phyloP scores from a whole-genome alignment of 2,113 vertebrate species.

The Rafetus swinhoei region DNA sequence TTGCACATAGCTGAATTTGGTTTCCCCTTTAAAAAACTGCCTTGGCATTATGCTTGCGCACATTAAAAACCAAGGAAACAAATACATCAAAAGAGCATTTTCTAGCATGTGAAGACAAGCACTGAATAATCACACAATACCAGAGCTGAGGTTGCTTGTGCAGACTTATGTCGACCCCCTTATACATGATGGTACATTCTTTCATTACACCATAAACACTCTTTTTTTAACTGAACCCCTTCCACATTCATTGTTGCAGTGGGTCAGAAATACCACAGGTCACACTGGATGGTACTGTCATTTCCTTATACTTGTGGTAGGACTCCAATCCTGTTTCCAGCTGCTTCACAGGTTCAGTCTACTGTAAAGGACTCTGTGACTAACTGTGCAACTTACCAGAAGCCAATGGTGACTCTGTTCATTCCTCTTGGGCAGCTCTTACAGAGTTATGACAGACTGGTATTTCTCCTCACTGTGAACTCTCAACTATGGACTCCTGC shows the following conservation, averaged over 20 bases:
- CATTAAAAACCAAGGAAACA: too few species aligned
- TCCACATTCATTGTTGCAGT: fast-evolving
- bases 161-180: not conserved
- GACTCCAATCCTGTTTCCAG: not conserved
- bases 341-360: not conserved
- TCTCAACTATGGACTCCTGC: not conserved
- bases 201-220: not conserved
- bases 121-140: not conserved
- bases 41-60: too few species aligned
- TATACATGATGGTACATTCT: not conserved
- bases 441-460: not conserved
- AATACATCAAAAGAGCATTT: not conserved
- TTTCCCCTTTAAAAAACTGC: too few species aligned
- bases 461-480: not conserved
- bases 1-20: too few species aligned
- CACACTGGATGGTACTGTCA: not conserved
- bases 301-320: not conserved
- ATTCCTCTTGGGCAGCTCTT: not conserved
- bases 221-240: not conserved
- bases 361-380: not conserved
- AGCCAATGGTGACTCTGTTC: not conserved
- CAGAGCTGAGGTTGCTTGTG: not conserved
- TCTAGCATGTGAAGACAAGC: not conserved
- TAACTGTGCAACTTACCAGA: not conserved
- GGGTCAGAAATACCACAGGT: not conserved